phyloP scores from a whole-genome alignment of 2,888 invertebrate species.

The Agrenia bidenticulata region DNA sequence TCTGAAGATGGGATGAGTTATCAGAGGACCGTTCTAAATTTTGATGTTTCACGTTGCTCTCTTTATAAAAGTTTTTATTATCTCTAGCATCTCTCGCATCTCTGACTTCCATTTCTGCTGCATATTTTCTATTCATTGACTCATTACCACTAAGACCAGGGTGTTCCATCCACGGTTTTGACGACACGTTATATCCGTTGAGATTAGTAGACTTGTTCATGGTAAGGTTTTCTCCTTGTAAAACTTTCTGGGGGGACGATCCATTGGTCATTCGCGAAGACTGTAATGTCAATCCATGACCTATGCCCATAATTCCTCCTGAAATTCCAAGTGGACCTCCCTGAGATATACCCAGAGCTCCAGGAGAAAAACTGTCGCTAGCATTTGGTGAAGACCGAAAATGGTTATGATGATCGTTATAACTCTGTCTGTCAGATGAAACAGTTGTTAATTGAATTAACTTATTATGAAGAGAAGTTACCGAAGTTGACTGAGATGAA shows the following conservation, averaged over 20 bases:
- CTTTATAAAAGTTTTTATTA: background rate
- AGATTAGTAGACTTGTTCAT: background rate
- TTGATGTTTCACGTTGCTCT: background rate
- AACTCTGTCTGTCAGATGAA: slow-evolving; percentile 39
- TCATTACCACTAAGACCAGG: background rate
- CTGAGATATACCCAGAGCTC: slow-evolving; percentile 33
- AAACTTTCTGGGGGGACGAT: slow-evolving; percentile 27
- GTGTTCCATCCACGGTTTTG: slow-evolving; percentile 15
- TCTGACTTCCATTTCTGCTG: slow-evolving; percentile 21
- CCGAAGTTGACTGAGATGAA: slow-evolving; percentile 38
- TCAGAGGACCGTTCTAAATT: background rate
- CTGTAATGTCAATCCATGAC: slow-evolving; percentile 4
- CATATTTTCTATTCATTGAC: slow-evolving; percentile 2
- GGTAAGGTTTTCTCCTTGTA: slow-evolving; percentile 1
- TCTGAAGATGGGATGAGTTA: slow-evolving; percentile 17
- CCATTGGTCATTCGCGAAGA: slow-evolving; percentile 30
- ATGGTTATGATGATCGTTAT: slow-evolving; percentile 33
- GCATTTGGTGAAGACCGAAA: slow-evolving; percentile 12
- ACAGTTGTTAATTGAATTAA: slow-evolving; percentile 44
- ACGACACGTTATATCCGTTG: background rate
- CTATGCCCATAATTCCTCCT: slow-evolving; percentile 35
- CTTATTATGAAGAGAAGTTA: slow-evolving; percentile 46
- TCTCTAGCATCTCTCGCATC: slow-evolving; percentile 16
- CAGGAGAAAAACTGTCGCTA: slow-evolving; percentile 21
- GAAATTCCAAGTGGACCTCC: slow-evolving; percentile 42